Evolutionary conservation across 2,888 invertebrate genomes (phyloP).

Genomic region (Arctia plantaginis): DNA sequence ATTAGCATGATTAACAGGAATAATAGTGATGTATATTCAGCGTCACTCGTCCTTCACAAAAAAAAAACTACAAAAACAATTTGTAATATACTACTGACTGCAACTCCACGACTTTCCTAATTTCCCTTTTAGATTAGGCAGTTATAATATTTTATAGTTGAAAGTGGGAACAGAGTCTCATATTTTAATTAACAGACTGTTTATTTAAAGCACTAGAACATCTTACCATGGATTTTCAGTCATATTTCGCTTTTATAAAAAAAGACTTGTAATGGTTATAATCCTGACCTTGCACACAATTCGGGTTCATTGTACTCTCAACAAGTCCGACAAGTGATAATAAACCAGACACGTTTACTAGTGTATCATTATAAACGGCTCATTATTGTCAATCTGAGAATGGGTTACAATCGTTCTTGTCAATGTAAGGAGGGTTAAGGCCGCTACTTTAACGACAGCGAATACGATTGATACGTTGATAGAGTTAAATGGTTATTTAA

Average conservation of each 20-base stretch:
- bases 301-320: conserved; percentile 8
- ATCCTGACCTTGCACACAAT: conserved; percentile 15
- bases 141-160: conserved; percentile 27
- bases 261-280: conserved; percentile 2
- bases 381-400: conserved; percentile 9
- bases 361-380: conserved; percentile 6
- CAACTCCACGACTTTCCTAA: conserved; percentile 26
- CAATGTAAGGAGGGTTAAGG: conserved; percentile 2
- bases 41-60: too few species aligned
- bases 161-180: conserved; percentile 22
- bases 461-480: neutral
- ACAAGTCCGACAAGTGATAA: neutral
- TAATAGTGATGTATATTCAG: too few species aligned
- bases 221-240: neutral
- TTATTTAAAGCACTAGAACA: neutral
- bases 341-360: conserved; percentile 14
- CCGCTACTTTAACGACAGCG: neutral
- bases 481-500: neutral
- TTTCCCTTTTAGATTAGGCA: conserved; percentile 36
- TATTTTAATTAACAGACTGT: conserved; percentile 5
- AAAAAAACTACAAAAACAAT: neutral
- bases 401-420: neutral
- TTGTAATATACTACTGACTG: neutral
- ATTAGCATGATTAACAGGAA: too few species aligned
- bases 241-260: neutral